These are phyloP conservation scores for Lagodon rhomboides DNA, from an alignment of 2,797 vertebrate genomes.

Conservation along the genomic window DNA sequence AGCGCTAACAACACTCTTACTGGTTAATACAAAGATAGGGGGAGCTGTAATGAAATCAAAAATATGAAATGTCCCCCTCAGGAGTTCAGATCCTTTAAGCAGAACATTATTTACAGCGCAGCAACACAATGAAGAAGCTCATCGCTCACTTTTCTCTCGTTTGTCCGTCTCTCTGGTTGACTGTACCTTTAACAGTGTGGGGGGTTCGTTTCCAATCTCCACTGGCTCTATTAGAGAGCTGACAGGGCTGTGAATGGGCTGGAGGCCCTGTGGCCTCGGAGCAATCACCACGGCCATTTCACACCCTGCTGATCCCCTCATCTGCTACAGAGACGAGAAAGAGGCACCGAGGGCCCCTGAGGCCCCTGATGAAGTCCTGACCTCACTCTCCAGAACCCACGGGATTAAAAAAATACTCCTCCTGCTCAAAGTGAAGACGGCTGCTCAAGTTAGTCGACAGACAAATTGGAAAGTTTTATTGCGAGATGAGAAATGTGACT, in stretches of 20 bases:
- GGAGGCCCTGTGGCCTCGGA: constrained; percentile 67
- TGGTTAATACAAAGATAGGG: neutral
- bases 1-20: neutral
- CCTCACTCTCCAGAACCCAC: constrained; percentile 52
- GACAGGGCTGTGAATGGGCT: constrained; percentile 76
- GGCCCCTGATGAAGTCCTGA: constrained; percentile 72
- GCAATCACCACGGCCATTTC: constrained; percentile 80
- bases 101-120: neutral
- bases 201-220: constrained; percentile 61
- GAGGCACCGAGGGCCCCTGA: constrained; percentile 50
- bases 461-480: constrained; percentile 62
- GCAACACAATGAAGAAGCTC: constrained; percentile 4
- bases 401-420: constrained; percentile 47
- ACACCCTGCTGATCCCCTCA: constrained; percentile 79
- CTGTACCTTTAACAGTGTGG: constrained; percentile 47
- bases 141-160: neutral
- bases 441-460: constrained; percentile 24
- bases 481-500: constrained; percentile 37
- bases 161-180: constrained; percentile 16
- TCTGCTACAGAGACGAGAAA: constrained; percentile 61
- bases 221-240: constrained; percentile 70
- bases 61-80: neutral
- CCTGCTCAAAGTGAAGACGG: constrained; percentile 40
- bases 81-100: neutral
- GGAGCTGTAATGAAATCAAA: neutral